Evolutionary conservation across 1,140 invertebrate genomes (phyloP).

Genomic region (Sarcophaga bullata): DNA sequence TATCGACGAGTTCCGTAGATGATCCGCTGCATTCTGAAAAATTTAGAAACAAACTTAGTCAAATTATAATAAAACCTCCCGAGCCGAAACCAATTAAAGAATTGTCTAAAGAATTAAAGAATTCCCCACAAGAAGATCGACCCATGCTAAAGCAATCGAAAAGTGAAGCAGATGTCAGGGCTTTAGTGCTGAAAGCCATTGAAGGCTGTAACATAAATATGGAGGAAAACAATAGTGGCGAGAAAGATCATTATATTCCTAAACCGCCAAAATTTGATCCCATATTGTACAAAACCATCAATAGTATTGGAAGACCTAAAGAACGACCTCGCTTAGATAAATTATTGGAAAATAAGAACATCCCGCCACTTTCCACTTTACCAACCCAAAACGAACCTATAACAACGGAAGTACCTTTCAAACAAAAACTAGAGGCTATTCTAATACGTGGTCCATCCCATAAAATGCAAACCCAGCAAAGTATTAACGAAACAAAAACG

Average conservation of each 20-base stretch:
- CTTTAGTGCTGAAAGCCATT: slow-evolving; percentile 57
- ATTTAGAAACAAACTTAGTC: slow-evolving; percentile 59
- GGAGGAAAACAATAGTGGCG: background rate
- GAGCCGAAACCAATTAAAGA: slow-evolving; percentile 2
- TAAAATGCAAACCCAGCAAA: slow-evolving; percentile 56
- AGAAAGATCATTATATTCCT: slow-evolving; percentile 50
- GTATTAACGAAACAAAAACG: slow-evolving; percentile 48
- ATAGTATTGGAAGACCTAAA: slow-evolving; percentile 58
- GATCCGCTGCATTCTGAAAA: slow-evolving; percentile 60
- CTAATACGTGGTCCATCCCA: slow-evolving; percentile 61
- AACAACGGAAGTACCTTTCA: slow-evolving; percentile 54
- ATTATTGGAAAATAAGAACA: slow-evolving; percentile 15
- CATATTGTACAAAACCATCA: slow-evolving; percentile 62
- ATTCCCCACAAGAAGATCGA: slow-evolving; percentile 39
- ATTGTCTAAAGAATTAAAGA: background rate
- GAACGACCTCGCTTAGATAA: slow-evolving; percentile 59
- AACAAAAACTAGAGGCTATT: slow-evolving; percentile 63
- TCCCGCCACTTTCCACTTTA: background rate
- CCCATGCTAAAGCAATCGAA: slow-evolving; percentile 60
- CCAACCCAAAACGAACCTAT: slow-evolving; percentile 18
- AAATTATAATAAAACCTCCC: slow-evolving; percentile 55
- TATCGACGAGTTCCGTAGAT: slow-evolving; percentile 50
- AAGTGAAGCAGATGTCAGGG: slow-evolving; percentile 60
- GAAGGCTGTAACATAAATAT: slow-evolving; percentile 36
- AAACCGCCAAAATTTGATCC: slow-evolving; percentile 64